A percentile compares a stretch with the other conserved stretches of the same genome.
These are phyloP conservation scores for human DNA, from an alignment of 2,113 vertebrate genomes.

Conservation along the genomic window DNA sequence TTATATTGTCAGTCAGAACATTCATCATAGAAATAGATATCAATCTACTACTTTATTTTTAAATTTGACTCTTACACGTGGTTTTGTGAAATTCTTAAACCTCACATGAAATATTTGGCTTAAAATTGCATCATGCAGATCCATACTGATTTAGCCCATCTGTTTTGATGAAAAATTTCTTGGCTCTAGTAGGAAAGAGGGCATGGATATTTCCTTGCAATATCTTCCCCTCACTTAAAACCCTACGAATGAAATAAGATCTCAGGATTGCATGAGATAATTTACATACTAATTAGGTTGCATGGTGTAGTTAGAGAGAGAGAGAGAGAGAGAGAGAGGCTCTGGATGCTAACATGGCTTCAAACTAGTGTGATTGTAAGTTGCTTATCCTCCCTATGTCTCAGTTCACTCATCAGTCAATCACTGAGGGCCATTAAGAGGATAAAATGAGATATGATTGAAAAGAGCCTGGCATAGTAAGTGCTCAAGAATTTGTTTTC, in stretches of 20 bases:
- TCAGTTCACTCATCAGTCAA: neutral
- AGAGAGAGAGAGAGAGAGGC: neutral
- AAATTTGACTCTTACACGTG: conserved; percentile 50
- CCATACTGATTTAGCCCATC: conserved; percentile 39
- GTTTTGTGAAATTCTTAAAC: conserved; percentile 61
- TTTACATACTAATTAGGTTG: conserved; percentile 71
- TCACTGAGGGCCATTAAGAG: neutral
- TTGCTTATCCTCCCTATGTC: neutral
- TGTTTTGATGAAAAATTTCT: conserved; percentile 46
- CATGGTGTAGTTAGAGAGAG: neutral
- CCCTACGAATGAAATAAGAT: conserved; percentile 60
- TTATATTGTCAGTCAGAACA: conserved; percentile 51
- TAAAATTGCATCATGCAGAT: neutral
- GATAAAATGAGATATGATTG: conserved; percentile 10
- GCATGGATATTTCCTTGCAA: conserved; percentile 30
- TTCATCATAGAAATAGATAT: conserved; percentile 51
- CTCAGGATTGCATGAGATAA: conserved; percentile 46
- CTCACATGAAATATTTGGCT: conserved; percentile 40
- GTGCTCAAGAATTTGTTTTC: conserved; percentile 23
- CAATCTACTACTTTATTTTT: conserved; percentile 56
- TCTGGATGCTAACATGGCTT: neutral
- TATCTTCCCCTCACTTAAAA: conserved; percentile 52
- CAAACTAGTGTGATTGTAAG: neutral
- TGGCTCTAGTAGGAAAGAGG: conserved; percentile 30
- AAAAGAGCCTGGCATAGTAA: neutral